Evolutionary conservation across 2,797 vertebrate genomes (phyloP), one percentile per base, ranked within the genome.

Genomic region (Lithobates sylvaticus): DNA sequence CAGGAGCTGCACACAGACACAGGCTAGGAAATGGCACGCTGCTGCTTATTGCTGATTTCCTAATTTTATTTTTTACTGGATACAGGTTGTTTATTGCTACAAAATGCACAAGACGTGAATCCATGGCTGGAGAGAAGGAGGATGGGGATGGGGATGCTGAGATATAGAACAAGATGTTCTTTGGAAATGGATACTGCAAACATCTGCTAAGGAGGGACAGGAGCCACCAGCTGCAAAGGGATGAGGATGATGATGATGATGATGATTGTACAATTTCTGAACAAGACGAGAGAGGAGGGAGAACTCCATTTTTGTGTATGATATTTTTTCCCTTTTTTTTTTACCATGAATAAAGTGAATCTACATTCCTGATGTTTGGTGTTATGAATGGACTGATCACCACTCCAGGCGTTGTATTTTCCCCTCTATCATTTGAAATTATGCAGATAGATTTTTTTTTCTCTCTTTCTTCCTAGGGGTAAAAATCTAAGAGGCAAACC

Each of bases 61-160:
- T 61, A 6, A 18, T 21, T 39, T 69, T 69, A 32, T 83, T 86
- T 93, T 93, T 90, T 86, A 90, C 92, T 91, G 90, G 89, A 91
- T 88, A 92, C 92, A 94, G 92, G 93, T 92, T 92, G 90, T 93
- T 94, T 94, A 90, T 92, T 91, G 83, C 91, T 91, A 91, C 92
- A 77, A 93, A 92, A 94, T 90, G 90, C 81, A 92, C 91, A 89
- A 87, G 88, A 84, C 68, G 91, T 80, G 93, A 90, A 95, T 94
- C 93, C 92, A 93, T 94, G 92, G 91, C 90, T 90, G 92, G 93
- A 93, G 88, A 92, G 82, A 91, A 94, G 92, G 93, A 92, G 92
- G 93, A 92, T 91, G 92, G 91, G 94, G 92, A 88, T 91, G 83
- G 91, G 94, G 92, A 88, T 91, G 83, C 87, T 80, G 90, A 90